phyloP scores from a whole-genome alignment of 1,140 invertebrate genomes.

The Proales similis region DNA sequence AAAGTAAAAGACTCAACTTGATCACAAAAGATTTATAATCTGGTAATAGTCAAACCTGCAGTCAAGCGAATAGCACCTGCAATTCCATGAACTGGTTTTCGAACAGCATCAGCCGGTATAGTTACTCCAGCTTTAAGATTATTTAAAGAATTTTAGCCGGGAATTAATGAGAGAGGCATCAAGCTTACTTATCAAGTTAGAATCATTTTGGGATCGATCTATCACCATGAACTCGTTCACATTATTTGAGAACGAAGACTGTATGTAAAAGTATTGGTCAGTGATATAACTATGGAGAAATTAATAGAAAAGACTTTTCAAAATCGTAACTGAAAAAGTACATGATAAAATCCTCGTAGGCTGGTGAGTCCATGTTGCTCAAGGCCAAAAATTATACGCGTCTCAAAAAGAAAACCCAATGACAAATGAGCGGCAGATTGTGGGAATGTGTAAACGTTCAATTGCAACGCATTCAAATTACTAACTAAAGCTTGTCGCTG shows the following conservation, averaged over 20 bases:
- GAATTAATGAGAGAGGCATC: neutral
- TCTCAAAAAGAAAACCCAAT: too few species aligned
- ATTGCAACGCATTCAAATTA: too few species aligned
- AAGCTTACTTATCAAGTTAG: conserved; percentile 7
- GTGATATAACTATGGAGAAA: conserved; percentile 1
- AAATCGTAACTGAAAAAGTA: too few species aligned
- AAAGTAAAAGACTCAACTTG: neutral
- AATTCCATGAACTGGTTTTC: conserved; percentile 75
- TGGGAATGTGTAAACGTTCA: too few species aligned
- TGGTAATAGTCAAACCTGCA: conserved; percentile 54
- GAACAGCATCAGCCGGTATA: conserved; percentile 60
- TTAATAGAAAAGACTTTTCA: conserved; percentile 2
- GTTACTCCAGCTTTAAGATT: neutral
- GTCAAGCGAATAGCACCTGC: conserved; percentile 76
- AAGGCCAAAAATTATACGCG: too few species aligned
- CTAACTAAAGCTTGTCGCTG: too few species aligned
- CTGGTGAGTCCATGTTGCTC: too few species aligned
- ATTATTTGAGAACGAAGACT: conserved; percentile 1
- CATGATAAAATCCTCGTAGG: too few species aligned
- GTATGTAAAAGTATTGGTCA: conserved; percentile 24
- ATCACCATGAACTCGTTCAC: conserved; percentile 21
- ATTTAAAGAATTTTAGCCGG: neutral
- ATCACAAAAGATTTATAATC: conserved; percentile 1
- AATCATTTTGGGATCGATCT: conserved; percentile 11
- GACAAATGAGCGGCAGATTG: too few species aligned